Evolutionary conservation across 2,797 vertebrate genomes (phyloP).

Genomic region (Margarornis squamiger): DNA sequence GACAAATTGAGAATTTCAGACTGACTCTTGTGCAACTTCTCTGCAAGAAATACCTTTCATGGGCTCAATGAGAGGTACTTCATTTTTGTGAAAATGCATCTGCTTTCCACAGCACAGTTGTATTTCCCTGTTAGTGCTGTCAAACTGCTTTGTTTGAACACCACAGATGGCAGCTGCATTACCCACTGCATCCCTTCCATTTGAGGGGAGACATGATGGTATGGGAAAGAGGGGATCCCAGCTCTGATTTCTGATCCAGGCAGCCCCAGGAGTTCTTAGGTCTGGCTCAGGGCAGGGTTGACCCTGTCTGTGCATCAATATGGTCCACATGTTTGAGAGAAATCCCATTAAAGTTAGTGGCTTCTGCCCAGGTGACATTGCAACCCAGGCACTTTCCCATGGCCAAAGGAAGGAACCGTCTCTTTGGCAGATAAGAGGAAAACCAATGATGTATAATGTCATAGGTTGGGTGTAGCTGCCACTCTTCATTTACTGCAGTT

Average conservation of each 20-base stretch:
- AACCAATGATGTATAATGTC: not conserved
- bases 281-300: not conserved
- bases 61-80: not conserved
- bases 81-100: not conserved
- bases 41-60: not conserved
- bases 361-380: not conserved
- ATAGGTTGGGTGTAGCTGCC: conserved; percentile 11
- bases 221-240: not conserved
- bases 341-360: not conserved
- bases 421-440: not conserved
- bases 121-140: not conserved
- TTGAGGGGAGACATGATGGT: not conserved
- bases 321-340: not conserved
- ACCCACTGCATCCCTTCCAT: not conserved
- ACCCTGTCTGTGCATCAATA: not conserved
- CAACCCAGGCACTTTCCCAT: not conserved
- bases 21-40: not conserved
- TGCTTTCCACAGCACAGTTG: not conserved
- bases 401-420: not conserved
- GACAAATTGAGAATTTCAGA: not conserved
- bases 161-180: not conserved
- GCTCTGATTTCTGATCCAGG: not conserved
- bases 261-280: not conserved
- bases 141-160: not conserved
- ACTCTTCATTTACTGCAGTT: conserved; percentile 11